Conservation (phyloP, 2,797 vertebrate genomes). For the Gymnothorax javanicus region DNA sequence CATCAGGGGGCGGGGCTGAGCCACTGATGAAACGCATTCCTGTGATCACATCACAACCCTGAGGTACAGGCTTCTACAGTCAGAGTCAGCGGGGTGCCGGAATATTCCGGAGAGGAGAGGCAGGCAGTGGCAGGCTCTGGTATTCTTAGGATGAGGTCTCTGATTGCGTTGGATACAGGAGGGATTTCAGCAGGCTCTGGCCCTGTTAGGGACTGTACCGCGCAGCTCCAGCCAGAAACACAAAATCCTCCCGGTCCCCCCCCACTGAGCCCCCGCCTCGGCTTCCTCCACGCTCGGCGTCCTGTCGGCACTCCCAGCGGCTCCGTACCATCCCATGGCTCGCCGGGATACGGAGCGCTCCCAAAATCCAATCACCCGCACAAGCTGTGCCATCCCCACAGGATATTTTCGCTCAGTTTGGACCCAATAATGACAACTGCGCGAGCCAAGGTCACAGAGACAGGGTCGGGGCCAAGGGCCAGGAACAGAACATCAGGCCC, state of each 20-base stretch:
- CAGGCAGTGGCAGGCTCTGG: neutral
- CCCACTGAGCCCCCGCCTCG: neutral
- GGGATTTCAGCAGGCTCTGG: slow-evolving; percentile 54
- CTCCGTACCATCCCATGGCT: slow-evolving; percentile 20
- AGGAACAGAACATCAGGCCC: too few relatives aligned
- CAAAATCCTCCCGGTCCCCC: slow-evolving; percentile 18
- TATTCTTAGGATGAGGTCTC: slow-evolving; percentile 41
- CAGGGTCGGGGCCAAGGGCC: too few relatives aligned
- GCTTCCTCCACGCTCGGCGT: neutral
- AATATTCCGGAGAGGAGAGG: neutral
- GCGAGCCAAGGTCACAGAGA: slow-evolving; percentile 41
- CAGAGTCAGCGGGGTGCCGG: neutral
- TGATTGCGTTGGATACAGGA: slow-evolving; percentile 54
- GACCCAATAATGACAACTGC: slow-evolving; percentile 51
- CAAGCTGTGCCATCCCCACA: slow-evolving; percentile 29
- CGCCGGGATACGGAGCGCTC: neutral
- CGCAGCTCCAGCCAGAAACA: slow-evolving; percentile 42
- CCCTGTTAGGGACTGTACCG: slow-evolving; percentile 49
- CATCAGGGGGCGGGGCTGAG: slow-evolving; percentile 3
- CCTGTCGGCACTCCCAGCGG: neutral
- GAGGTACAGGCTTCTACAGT: neutral
- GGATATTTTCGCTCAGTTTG: slow-evolving; percentile 40
- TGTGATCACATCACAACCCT: neutral
- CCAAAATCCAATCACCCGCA: neutral
- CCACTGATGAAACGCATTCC: neutral